These are phyloP conservation scores for Harmothoe impar DNA, from an alignment of 2,888 invertebrate genomes.

Conservation along the genomic window DNA sequence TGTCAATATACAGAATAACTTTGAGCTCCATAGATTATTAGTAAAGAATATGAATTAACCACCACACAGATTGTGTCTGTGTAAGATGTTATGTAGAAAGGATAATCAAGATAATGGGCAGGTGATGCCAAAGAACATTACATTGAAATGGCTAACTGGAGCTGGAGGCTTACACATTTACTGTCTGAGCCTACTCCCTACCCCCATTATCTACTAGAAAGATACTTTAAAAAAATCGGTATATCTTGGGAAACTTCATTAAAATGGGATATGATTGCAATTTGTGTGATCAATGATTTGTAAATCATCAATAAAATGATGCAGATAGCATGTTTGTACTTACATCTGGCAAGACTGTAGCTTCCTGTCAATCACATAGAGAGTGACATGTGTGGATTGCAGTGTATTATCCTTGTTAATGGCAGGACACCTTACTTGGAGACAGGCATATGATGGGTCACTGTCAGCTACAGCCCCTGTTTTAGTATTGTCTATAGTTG, in stretches of 20 bases:
- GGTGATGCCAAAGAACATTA: too few species aligned
- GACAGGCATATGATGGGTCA: not conserved
- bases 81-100: too few species aligned
- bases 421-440: constrained; percentile 25
- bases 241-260: not conserved
- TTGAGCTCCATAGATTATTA: not conserved
- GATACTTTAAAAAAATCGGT: not conserved
- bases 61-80: not conserved
- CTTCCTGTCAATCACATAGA: not conserved
- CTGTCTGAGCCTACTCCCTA: too few species aligned
- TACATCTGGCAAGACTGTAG: not conserved
- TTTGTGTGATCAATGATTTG: not conserved
- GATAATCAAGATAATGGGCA: too few species aligned
- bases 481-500: not conserved
- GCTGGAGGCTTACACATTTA: too few species aligned
- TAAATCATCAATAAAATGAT: too few species aligned
- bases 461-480: not conserved
- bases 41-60: not conserved
- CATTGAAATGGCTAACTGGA: too few species aligned
- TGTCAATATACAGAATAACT: not conserved
- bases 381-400: constrained; percentile 27
- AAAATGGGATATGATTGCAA: not conserved
- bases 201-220: too few species aligned
- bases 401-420: not conserved
- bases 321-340: not conserved